These are phyloP conservation scores for Labeo catla DNA, from an alignment of 2,113 vertebrate genomes.

Conservation along the genomic window DNA sequence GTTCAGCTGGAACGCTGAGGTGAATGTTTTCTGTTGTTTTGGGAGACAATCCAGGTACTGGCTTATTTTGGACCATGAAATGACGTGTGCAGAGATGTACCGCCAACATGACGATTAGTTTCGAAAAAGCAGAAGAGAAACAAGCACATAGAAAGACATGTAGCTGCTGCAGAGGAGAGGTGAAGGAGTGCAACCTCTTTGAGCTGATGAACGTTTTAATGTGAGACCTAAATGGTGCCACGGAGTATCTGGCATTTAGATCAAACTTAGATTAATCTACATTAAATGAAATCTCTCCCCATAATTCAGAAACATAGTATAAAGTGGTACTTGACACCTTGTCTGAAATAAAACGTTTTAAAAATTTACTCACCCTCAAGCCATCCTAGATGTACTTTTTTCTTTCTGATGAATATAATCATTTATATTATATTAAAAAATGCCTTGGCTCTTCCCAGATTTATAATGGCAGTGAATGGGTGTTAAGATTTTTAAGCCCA, in stretches of 20 bases:
- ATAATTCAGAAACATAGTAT: neutral
- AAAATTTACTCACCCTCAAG: too few species aligned
- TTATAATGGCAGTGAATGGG: too few species aligned
- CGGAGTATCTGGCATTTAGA: neutral
- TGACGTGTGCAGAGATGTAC: neutral
- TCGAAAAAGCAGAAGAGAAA: neutral
- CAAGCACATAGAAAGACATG: neutral
- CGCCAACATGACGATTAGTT: neutral
- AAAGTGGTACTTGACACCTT: neutral
- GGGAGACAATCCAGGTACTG: conserved; percentile 31
- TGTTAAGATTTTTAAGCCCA: too few species aligned
- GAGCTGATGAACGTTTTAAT: neutral
- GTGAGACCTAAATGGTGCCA: neutral
- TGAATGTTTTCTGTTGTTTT: conserved; percentile 34
- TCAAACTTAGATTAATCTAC: neutral
- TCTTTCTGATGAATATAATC: too few species aligned
- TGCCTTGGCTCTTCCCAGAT: too few species aligned
- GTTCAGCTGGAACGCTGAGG: neutral
- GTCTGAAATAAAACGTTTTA: neutral
- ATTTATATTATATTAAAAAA: too few species aligned
- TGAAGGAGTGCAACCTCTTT: neutral
- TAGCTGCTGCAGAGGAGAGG: neutral
- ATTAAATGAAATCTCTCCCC: neutral
- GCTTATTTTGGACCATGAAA: conserved; percentile 4
- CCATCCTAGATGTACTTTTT: too few species aligned